Conservation (phyloP, 2,888 invertebrate species). For the Bruchidius siliquastri region DNA sequence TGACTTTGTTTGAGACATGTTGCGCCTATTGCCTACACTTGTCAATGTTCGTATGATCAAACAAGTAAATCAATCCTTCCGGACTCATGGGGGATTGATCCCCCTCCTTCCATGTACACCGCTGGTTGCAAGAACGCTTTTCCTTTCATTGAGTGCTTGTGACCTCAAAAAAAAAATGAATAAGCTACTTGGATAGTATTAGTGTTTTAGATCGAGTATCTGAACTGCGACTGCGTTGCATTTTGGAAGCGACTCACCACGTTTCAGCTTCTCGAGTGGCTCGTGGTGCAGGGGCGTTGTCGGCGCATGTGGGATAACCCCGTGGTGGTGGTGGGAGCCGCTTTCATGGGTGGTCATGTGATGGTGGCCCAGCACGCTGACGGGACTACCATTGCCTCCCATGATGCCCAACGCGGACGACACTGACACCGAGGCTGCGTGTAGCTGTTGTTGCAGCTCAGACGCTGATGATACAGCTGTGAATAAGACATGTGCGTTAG, state of each 20-base stretch:
- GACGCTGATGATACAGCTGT: slow-evolving; percentile 45
- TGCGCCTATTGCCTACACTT: too few species aligned
- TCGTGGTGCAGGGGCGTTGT: slow-evolving; percentile 59
- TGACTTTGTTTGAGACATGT: too few species aligned
- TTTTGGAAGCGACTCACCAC: slow-evolving; percentile 57
- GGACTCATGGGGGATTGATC: too few species aligned
- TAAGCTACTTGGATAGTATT: too few species aligned
- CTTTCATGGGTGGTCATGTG: slow-evolving; percentile 49
- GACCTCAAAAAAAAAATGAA: too few species aligned
- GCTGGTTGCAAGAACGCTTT: too few species aligned
- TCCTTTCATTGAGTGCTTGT: too few species aligned
- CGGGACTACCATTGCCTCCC: slow-evolving; percentile 47
- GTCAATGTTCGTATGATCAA: too few species aligned
- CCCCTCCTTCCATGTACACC: too few species aligned
- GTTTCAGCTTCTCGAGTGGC: slow-evolving; percentile 73
- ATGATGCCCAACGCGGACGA: slow-evolving; percentile 56
- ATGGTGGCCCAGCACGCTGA: slow-evolving; percentile 49
- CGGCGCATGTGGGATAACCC: slow-evolving; percentile 53
- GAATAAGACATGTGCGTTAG: neutral
- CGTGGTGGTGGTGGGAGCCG: slow-evolving; percentile 54
- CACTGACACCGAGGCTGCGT: slow-evolving; percentile 57
- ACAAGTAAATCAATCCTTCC: too few species aligned
- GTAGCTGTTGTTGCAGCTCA: slow-evolving; percentile 38
- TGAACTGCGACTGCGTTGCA: too few species aligned
- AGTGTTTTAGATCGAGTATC: too few species aligned